phyloP scores from a whole-genome alignment of 2,888 invertebrate species.

The Temnothorax unifasciatus region DNA sequence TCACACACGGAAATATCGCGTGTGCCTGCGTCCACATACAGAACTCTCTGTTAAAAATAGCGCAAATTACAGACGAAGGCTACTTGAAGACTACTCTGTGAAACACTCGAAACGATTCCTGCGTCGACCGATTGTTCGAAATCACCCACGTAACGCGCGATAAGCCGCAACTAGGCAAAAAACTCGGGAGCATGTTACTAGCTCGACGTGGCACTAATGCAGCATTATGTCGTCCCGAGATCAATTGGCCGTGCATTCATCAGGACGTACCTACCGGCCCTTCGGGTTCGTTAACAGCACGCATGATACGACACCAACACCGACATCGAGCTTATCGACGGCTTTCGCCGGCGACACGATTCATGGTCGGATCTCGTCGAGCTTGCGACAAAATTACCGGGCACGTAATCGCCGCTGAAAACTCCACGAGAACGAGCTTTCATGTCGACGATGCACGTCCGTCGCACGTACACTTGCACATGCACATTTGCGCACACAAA shows the following conservation, averaged over 20 bases:
- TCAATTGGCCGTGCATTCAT: slow-evolving; percentile 14
- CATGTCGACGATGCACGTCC: slow-evolving; percentile 12
- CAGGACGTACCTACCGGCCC: neutral
- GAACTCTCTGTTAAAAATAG: slow-evolving; percentile 66
- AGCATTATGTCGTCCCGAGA: slow-evolving; percentile 2
- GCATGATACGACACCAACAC: neutral
- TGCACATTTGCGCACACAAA: neutral
- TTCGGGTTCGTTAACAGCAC: slow-evolving; percentile 6
- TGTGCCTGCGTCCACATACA: neutral
- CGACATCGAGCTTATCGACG: slow-evolving; percentile 13
- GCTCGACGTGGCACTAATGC: slow-evolving; percentile 15
- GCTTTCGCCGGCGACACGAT: neutral
- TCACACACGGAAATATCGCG: slow-evolving; percentile 70
- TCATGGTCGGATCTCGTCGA: neutral
- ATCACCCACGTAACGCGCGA: neutral
- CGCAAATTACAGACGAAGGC: slow-evolving; percentile 44
- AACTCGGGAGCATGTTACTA: slow-evolving; percentile 8
- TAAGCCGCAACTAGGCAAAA: neutral
- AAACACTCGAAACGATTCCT: neutral
- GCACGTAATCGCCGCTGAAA: slow-evolving; percentile 25
- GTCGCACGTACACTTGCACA: neutral
- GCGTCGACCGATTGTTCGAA: neutral
- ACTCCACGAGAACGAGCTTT: slow-evolving; percentile 24
- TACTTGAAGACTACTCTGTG: slow-evolving; percentile 18
- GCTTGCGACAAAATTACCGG: slow-evolving; percentile 8